Base-by-base conservation (phyloP, 2,888 invertebrate genomes). In the Zeuzera pyrina region DNA sequence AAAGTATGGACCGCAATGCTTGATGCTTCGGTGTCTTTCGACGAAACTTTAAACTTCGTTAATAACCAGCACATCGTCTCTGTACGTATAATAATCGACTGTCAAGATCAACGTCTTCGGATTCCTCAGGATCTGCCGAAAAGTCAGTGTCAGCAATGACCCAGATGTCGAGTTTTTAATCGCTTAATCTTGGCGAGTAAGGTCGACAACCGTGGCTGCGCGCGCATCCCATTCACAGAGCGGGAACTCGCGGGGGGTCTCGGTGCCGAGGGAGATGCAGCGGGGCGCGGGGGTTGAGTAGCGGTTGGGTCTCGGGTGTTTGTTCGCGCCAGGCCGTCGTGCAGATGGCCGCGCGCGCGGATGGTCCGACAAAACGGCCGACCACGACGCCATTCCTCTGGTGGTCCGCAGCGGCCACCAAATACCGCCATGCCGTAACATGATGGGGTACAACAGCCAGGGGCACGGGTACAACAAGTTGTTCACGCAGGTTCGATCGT, bases 401-500 rank as follows among this genome's bases (percentile, higher is more conserved):
- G 79, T 81, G 83, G 81, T 72, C 73, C 78, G 73, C 46, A 63
- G 72, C 45, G 74, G 74, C 74, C 73, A 73, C 74, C 77, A 74
- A 51, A 69, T 67, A 42, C 72, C 65, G 51, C 79, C 84, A 87
- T 88, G 88, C 73, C 87, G 87, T 83, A 88, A 79, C 79, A 91
- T 90, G 88, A 91, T 91, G 86, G 89, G 89, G 57, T 91, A 91
- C 86, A 89, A 87, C 84, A 89, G 86, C 84, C 88, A 88, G 73
- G 88, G 87, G 73, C 87, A 90, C 66, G 91, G 91, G 68, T 91
- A 91, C 87, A 91, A 91, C 86, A 92, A 91, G 86, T 87, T 92
- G 67, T 91, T 91, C 62, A 91, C 92, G 39, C 92, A 92, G 91
- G 92, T 92, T 68, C 66, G 73, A 51, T 54, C 50, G 39, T 46